Evolutionary conservation across 35 echinoderm and acorn worm genomes (phyloP), one percentile per base, ranked within the genome.

Genomic region (Lytechinus variegatus): DNA sequence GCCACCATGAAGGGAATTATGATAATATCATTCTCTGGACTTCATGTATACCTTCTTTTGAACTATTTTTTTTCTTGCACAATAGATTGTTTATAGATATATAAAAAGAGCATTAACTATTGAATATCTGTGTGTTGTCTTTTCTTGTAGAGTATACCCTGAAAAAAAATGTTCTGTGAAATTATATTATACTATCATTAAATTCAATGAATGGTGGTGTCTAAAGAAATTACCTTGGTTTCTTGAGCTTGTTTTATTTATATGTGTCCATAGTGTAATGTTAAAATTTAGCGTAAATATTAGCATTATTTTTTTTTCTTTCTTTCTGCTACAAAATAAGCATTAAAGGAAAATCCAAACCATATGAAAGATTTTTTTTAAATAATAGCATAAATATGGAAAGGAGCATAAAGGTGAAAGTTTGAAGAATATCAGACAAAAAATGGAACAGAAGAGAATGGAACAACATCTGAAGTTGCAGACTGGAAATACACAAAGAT

Each of bases 71-170:
- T 71, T 71, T 24, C 66, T 79, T 16, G 66, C 66, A 79, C 66
- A 79, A 79, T 79, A 79, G 66, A 79, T 79, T 79, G 66, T 79
- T 79, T n/a, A 79, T 79, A 79, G 66, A 79, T 79, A 79, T 79
- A 79, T 79, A 6, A 79, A 44, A 79, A 79, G 66, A 79, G 66
- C 66, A 16, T 79, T 79, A 79, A 16, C n/a, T 79, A 79, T 79
- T 79, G n/a, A 16, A 79, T 79, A 19, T 24, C 66, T 79, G 66
- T 79, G 66, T 79, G 66, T 79, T 79, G 66, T 79, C 66, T n/a
- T 79, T 79, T 27, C 66, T 58, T 79, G 66, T 79, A 79, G 66
- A 79, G 66, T 79, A 79, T 79, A 79, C 66, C 66, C 66, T 79
- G 66, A 79, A 79, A 58, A 79, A 44, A n/a, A 16, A 79, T 79